Conservation (phyloP, 2,888 invertebrate species). For the Coronaproctus castanopsis region DNA sequence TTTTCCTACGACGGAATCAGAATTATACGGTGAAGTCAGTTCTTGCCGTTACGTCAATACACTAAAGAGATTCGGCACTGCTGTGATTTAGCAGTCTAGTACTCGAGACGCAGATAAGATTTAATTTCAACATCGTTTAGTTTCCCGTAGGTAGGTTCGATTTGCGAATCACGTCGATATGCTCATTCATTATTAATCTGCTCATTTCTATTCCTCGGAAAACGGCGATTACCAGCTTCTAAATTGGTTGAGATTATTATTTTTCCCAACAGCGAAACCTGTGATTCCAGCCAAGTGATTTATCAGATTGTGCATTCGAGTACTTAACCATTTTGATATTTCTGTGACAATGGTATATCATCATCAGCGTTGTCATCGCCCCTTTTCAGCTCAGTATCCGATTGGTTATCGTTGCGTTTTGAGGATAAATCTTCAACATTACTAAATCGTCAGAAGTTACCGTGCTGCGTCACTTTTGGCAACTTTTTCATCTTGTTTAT, state of each 20-base stretch:
- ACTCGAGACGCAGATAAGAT: too few species aligned
- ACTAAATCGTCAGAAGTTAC: not conserved
- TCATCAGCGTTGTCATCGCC: not conserved
- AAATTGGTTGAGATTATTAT: not conserved
- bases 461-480: not conserved
- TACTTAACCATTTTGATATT: not conserved
- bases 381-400: not conserved
- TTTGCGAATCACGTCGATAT: not conserved
- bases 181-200: not conserved
- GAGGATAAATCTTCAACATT: not conserved
- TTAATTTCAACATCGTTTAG: not conserved
- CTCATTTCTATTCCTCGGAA: not conserved
- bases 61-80: not conserved
- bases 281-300: not conserved
- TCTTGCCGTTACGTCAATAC: not conserved
- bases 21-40: too few species aligned
- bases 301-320: not conserved
- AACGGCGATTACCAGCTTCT: not conserved
- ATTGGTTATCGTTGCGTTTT: not conserved
- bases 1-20: too few species aligned
- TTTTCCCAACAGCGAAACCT: not conserved
- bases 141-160: not conserved
- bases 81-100: not conserved
- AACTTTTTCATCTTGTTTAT: not conserved
- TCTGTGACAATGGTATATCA: not conserved